Base-by-base conservation (phyloP, 2,888 invertebrate genomes). In the Malacosoma neustria region DNA sequence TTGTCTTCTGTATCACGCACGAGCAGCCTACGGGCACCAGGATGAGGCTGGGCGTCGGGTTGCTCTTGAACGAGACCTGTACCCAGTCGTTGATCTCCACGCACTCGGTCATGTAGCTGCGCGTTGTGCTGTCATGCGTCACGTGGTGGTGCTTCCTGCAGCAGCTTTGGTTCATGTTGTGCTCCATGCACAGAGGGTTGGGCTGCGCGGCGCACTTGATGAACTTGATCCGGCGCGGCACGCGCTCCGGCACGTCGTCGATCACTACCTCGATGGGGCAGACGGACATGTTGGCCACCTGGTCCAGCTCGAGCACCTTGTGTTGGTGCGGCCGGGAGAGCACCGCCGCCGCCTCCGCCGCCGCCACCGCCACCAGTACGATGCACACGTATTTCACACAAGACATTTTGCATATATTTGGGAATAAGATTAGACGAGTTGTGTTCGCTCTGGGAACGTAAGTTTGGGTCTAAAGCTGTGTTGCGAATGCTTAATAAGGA, bases 21-120 rank as follows among this genome's bases (percentile, higher is more conserved):
- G 71, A 54, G 74, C 84, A 84, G 56, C 84, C 84, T 41, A 84
- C 80, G 7, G 71, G 53, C 56, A 82, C 81, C 42, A 59, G 57
- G 44, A 58, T 41, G 36, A 52, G 40, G 39, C 42, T 36, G 38
- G 55, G 52, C 40, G 11, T 37, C 35, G 43, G 43, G 30, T 22
- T 36, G 30, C 39, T 43, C 42, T 53, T 59, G 69, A 65, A 72
- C 46, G 57, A 54, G 54, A 84, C 84, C 40, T 71, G 64, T 65
- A 80, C 80, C 43, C 56, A 60, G 69, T 84, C 84, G 41, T 51
- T 63, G 43, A 84, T 68, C 65, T 81, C 73, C 38, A 74, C 75
- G 65, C 84, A 84, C 57, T 72, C 61, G 57, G 72, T 68, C 38
- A 50, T 43, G 64, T 66, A 72, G 37, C 45, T 40, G 22, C 22